These are phyloP conservation scores for Psix sp. DNA, from an alignment of 1,140 invertebrate species.

Conservation along the genomic window DNA sequence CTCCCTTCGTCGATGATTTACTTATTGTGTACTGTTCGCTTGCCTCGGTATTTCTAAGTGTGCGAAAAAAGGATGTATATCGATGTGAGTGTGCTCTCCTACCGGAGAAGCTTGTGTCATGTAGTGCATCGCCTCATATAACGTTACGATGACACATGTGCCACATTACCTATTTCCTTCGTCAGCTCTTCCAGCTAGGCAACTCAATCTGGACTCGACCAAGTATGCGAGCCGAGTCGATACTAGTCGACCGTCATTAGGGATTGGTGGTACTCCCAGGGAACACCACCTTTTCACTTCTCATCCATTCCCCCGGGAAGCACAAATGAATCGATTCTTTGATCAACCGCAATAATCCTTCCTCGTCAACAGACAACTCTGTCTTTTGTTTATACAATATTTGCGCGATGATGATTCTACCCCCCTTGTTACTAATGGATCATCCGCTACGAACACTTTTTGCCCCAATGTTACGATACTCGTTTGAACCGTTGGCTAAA, in stretches of 20 bases:
- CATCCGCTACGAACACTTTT: too few relatives aligned
- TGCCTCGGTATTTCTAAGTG: constrained; percentile 53
- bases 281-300: background rate
- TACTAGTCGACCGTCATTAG: constrained; percentile 12
- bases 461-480: too few relatives aligned
- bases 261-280: constrained; percentile 12
- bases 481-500: too few relatives aligned
- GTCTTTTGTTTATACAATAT: too few relatives aligned
- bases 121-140: constrained; percentile 54
- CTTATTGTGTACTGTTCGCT: constrained; percentile 52
- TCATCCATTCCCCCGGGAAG: too few relatives aligned
- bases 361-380: background rate
- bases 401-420: too few relatives aligned
- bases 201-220: too few relatives aligned
- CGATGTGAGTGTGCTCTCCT: constrained; percentile 41
- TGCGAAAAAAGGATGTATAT: constrained; percentile 53
- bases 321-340: constrained; percentile 29
- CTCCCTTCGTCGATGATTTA: constrained; percentile 56
- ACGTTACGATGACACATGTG: constrained; percentile 56
- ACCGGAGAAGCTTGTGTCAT: constrained; percentile 52
- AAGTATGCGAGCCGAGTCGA: too few relatives aligned
- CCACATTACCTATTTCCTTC: constrained; percentile 35
- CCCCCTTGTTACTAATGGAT: too few relatives aligned
- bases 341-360: background rate
- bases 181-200: too few relatives aligned